A percentile compares a stretch with the other conserved stretches of the same genome.
These are phyloP conservation scores for Nasonia oneida DNA, from an alignment of 2,888 invertebrate genomes.

Conservation along the genomic window DNA sequence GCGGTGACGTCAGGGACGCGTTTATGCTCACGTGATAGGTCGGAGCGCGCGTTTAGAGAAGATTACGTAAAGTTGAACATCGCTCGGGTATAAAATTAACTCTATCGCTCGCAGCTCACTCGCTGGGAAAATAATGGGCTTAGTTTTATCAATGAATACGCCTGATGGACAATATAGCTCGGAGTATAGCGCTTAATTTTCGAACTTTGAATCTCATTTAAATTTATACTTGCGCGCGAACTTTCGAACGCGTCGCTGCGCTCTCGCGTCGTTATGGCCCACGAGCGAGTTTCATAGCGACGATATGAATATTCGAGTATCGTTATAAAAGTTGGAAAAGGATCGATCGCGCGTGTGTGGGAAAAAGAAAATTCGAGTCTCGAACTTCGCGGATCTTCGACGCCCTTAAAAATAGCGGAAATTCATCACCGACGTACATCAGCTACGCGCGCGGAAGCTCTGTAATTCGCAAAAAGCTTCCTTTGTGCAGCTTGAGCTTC, in stretches of 20 bases:
- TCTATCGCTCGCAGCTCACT: too few species aligned
- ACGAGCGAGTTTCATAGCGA: not conserved
- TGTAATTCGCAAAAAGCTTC: not conserved
- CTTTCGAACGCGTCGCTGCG: too few species aligned
- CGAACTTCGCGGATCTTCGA: not conserved
- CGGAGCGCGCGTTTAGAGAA: too few species aligned
- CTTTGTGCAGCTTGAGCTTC: not conserved
- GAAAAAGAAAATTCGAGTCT: not conserved
- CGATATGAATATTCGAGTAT: not conserved
- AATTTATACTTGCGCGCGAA: not conserved
- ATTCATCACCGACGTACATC: not conserved
- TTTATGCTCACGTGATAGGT: too few species aligned
- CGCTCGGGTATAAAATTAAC: too few species aligned
- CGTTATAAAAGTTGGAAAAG: not conserved
- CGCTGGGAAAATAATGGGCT: too few species aligned
- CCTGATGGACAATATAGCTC: not conserved
- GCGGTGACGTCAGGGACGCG: not conserved
- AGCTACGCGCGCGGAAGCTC: not conserved
- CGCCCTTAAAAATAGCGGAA: not conserved
- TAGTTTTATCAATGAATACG: not conserved
- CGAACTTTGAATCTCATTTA: constrained; percentile 3
- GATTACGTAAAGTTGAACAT: too few species aligned
- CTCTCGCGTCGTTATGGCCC: not conserved
- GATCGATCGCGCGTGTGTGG: not conserved
- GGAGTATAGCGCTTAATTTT: not conserved